Percentiles rank a stretch among this genome's conserved stretches.
Conservation (phyloP, 2,888 invertebrate species). For the Helobdella robusta region DNA sequence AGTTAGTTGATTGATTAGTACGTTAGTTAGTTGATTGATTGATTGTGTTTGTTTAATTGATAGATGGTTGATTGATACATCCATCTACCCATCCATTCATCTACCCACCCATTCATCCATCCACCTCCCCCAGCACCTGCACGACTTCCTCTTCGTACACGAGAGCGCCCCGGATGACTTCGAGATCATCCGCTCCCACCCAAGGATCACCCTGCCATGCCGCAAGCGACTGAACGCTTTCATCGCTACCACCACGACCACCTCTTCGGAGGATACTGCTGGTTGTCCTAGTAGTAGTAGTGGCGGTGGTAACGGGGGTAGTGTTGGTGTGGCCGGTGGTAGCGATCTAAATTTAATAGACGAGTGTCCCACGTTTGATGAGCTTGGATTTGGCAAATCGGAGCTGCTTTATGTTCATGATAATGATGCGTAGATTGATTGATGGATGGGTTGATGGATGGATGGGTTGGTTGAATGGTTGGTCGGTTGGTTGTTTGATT, state of each 20-base stretch:
- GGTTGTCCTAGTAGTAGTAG: background rate
- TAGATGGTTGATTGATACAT: too few species aligned
- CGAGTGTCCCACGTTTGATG: slow-evolving; percentile 58
- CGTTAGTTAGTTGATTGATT: too few species aligned
- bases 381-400: slow-evolving; percentile 74
- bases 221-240: slow-evolving; percentile 55
- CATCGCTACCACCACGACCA: slow-evolving; percentile 63
- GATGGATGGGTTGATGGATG: too few species aligned
- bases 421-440: slow-evolving; percentile 62
- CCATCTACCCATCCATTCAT: too few species aligned
- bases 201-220: slow-evolving; percentile 70
- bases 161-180: slow-evolving; percentile 83
- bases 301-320: background rate
- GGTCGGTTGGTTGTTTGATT: too few species aligned
- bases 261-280: slow-evolving; percentile 39
- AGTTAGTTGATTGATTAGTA: too few species aligned
- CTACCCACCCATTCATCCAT: too few species aligned
- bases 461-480: too few species aligned
- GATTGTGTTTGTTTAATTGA: too few species aligned
- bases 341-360: background rate
- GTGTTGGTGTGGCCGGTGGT: too few species aligned
- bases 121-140: slow-evolving; percentile 72
- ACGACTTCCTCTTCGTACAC: slow-evolving; percentile 89
- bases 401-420: slow-evolving; percentile 90
- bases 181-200: slow-evolving; percentile 90